Evolutionary conservation across 2,888 invertebrate species (phyloP), one percentile per base, ranked within the genome.

Genomic region (Agonopterix heracliana): DNA sequence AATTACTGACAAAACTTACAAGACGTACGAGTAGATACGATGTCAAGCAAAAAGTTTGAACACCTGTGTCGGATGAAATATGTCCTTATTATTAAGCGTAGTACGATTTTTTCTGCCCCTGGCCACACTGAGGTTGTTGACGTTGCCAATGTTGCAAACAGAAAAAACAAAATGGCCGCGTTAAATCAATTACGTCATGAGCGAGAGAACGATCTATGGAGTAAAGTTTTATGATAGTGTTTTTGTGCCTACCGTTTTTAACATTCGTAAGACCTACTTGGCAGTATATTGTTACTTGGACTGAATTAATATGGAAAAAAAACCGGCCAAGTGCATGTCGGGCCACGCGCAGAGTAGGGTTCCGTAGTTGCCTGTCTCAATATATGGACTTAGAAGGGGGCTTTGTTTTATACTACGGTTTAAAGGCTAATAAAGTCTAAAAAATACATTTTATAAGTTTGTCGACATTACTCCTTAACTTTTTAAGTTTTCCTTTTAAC

Each of bases 121-220:
- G 63, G 65, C 65, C 66, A 68, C 61, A 64, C 59, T n/a, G 50
- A 64, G 80, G 78, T 81, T 77, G 61, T 71, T 77, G 81, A 77
- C 77, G 64, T 74, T 75, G 73, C 61, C 59, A 57, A 64, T 73
- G 71, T 75, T 78, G 67, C 67, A 60, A 66, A 60, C 55, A 56
- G 61, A 71, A 76, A 78, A 74, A 77, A 74, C 63, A 60, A 63
- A 65, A 67, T 63, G 63, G 63, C 61, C 69, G 66, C 60, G 64
- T 66, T 65, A 67, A 72, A 73, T 72, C 65, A 70, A 66, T 78
- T 74, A 63, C 70, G 64, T 77, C 77, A 78, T 36, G 1, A 1
- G 36, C 36, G 38, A n/a, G n/a, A 38, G 10, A n/a, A 38, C 38
- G 38, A n/a, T 38, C 38, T n/a, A n/a, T 38, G 3, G 38, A 38